Conservation (phyloP, 2,113 vertebrate species). For the Bambusicola thoracicus region DNA sequence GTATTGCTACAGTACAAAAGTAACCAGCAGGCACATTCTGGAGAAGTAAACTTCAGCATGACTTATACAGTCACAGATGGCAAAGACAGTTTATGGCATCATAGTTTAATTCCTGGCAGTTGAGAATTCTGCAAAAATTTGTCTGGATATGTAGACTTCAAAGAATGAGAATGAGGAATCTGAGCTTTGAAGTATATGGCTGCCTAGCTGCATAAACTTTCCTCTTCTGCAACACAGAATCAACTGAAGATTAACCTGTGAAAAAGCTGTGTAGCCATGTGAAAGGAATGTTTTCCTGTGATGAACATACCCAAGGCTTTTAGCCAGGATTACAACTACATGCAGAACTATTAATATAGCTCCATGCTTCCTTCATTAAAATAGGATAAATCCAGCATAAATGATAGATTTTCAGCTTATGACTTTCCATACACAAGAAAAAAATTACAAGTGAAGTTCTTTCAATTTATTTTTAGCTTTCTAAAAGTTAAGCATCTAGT, state of each 20-base stretch:
- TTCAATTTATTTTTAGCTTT: neutral
- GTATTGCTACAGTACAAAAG: conserved; percentile 45
- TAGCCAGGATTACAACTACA: neutral
- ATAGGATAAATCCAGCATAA: neutral
- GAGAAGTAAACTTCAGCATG: conserved; percentile 42
- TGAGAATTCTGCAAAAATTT: neutral
- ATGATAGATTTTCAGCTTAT: neutral
- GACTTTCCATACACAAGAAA: neutral
- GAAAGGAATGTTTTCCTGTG: neutral
- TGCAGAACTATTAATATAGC: neutral
- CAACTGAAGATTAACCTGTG: neutral
- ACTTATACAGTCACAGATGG: conserved; percentile 51
- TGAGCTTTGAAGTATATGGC: neutral
- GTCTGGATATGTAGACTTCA: neutral
- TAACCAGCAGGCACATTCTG: conserved; percentile 46
- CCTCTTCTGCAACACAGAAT: neutral
- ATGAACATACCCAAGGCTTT: neutral
- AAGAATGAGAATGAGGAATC: neutral
- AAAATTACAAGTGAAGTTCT: neutral
- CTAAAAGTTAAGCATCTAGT: neutral
- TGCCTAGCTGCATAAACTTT: neutral
- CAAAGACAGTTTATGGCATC: conserved; percentile 39
- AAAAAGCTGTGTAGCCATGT: neutral
- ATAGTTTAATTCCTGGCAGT: neutral
- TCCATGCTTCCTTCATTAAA: neutral